A percentile compares a stretch with the other conserved stretches of the same genome.
phyloP scores from a whole-genome alignment of 2,113 vertebrate genomes.

The Clarias gariepinus region DNA sequence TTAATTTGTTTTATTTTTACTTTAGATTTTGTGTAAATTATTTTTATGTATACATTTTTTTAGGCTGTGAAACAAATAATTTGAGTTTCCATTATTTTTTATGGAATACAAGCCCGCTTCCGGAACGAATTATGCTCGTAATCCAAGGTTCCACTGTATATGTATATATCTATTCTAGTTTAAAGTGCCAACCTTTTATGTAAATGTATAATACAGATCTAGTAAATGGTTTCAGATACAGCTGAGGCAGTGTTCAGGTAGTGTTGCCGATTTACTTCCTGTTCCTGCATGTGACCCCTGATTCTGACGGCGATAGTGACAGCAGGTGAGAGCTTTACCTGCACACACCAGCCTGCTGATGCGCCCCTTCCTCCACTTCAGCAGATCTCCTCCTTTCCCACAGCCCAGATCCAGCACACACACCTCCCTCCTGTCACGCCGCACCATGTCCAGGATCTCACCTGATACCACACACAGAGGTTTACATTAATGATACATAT shows the following conservation, averaged over 20 bases:
- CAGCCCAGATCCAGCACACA: conserved; percentile 92
- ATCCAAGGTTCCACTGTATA: too few species aligned
- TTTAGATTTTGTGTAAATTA: too few species aligned
- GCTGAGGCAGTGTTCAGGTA: not conserved
- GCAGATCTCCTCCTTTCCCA: conserved; percentile 96
- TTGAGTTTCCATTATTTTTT: too few species aligned
- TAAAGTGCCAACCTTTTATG: not conserved
- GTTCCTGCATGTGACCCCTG: too few species aligned
- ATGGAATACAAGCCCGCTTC: too few species aligned
- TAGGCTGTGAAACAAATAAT: too few species aligned
- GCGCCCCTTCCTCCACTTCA: conserved; percentile 93
- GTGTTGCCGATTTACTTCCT: too few species aligned
- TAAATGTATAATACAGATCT: not conserved
- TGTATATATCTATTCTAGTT: too few species aligned
- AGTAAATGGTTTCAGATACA: too few species aligned
- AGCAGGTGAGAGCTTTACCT: conserved; percentile 71
- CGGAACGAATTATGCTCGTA: too few species aligned
- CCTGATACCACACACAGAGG: conserved; percentile 68
- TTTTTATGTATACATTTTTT: too few species aligned
- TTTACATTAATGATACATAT: not conserved
- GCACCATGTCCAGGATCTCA: conserved; percentile 86
- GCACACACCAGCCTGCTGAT: conserved; percentile 90
- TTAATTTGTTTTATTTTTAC: too few species aligned
- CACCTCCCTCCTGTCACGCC: conserved; percentile 71
- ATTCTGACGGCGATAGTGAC: not conserved